Percentiles rank a stretch among this genome's conserved stretches.
These are phyloP conservation scores for Trachelus tabidus DNA, from an alignment of 2,888 invertebrate genomes.

Conservation along the genomic window DNA sequence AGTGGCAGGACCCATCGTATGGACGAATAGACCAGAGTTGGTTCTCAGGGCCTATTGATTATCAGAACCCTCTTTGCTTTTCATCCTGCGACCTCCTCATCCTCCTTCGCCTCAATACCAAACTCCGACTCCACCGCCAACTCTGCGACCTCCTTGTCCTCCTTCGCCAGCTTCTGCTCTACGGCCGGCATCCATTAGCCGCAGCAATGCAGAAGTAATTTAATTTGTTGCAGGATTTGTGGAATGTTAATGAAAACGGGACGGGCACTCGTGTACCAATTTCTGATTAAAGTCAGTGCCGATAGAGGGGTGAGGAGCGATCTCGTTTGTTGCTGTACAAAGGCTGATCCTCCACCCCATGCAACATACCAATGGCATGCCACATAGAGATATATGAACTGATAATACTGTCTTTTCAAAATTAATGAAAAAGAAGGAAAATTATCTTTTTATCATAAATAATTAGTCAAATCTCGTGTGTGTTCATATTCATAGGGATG, in stretches of 20 bases:
- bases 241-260: constrained; percentile 64
- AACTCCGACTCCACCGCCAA: constrained; percentile 19
- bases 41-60: constrained; percentile 50
- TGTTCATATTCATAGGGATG: not conserved
- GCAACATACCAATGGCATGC: not conserved
- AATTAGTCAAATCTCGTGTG: not conserved
- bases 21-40: constrained; percentile 36
- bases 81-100: constrained; percentile 21
- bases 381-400: not conserved
- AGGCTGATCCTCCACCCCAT: not conserved
- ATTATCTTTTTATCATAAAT: not conserved
- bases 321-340: not conserved
- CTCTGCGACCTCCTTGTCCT: constrained; percentile 22
- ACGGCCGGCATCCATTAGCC: constrained; percentile 55
- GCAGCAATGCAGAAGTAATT: constrained; percentile 60
- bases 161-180: constrained; percentile 10
- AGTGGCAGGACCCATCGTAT: constrained; percentile 30
- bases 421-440: not conserved
- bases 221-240: constrained; percentile 62
- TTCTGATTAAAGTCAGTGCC: constrained; percentile 49
- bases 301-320: not conserved
- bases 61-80: constrained; percentile 28
- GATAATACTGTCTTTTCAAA: not conserved
- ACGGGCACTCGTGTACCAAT: constrained; percentile 41
- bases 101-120: constrained; percentile 14